These are phyloP conservation scores for Hesperia comma DNA, from an alignment of 2,888 invertebrate species.

Conservation along the genomic window DNA sequence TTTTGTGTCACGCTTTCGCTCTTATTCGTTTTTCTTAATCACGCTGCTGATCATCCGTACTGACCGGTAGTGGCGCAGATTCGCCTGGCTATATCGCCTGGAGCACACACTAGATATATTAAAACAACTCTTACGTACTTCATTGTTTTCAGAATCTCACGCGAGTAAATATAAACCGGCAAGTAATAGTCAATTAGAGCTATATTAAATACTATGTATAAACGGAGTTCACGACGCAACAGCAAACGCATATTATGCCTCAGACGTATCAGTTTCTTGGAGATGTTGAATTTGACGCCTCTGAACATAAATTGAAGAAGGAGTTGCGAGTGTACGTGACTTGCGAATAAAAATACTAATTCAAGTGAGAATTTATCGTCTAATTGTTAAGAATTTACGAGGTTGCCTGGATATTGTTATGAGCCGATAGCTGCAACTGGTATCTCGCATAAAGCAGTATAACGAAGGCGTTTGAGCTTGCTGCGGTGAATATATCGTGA, in stretches of 20 bases:
- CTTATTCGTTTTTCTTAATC: slow-evolving; percentile 78
- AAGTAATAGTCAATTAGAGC: slow-evolving; percentile 5
- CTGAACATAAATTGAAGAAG: slow-evolving; percentile 69
- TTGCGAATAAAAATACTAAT: slow-evolving; percentile 78
- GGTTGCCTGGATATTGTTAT: slow-evolving; percentile 66
- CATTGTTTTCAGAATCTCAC: slow-evolving; percentile 4
- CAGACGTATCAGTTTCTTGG: slow-evolving; percentile 69
- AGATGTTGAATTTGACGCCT: slow-evolving; percentile 75
- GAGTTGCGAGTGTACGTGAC: slow-evolving; percentile 72
- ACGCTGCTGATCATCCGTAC: slow-evolving; percentile 64
- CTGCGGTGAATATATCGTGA: slow-evolving; percentile 61
- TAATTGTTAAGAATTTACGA: slow-evolving; percentile 78
- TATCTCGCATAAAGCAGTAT: slow-evolving; percentile 63
- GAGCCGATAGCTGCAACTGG: slow-evolving; percentile 58
- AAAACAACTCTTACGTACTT: neutral
- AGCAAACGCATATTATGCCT: slow-evolving; percentile 50
- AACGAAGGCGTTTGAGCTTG: slow-evolving; percentile 55
- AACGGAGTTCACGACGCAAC: slow-evolving; percentile 62
- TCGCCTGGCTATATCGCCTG: slow-evolving; percentile 39
- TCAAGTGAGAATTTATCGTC: slow-evolving; percentile 72
- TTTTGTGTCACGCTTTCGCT: slow-evolving; percentile 79
- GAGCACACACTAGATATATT: neutral
- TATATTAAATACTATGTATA: slow-evolving; percentile 64
- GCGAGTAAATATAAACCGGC: slow-evolving; percentile 2
- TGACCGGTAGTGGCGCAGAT: slow-evolving; percentile 58